Evolutionary conservation across 2,888 invertebrate species (phyloP).

Genomic region (Papilio elwesi): DNA sequence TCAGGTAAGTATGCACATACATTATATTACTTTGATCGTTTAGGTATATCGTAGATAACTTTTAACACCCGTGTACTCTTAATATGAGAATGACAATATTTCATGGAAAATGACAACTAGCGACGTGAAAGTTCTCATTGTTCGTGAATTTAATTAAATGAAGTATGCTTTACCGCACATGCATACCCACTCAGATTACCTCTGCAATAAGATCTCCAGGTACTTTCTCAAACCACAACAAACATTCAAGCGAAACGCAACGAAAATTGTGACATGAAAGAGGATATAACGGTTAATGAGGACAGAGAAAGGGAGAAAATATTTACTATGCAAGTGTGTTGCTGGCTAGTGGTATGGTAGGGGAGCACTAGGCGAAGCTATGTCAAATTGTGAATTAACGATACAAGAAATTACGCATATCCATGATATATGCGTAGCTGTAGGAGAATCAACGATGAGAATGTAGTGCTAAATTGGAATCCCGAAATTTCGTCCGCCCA

Average conservation of each 20-base stretch:
- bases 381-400: neutral
- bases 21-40: too few relatives aligned
- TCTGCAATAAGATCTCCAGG: neutral
- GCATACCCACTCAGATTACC: neutral
- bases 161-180: neutral
- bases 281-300: constrained; percentile 14
- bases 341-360: neutral
- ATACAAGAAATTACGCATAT: too few relatives aligned
- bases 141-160: neutral
- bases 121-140: too few relatives aligned
- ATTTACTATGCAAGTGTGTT: neutral
- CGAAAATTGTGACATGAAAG: constrained; percentile 5
- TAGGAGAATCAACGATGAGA: too few relatives aligned
- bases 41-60: too few relatives aligned
- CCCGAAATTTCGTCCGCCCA: too few relatives aligned
- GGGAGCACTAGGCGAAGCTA: neutral
- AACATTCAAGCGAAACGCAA: neutral
- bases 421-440: too few relatives aligned
- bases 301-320: constrained; percentile 15
- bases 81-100: too few relatives aligned
- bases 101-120: too few relatives aligned
- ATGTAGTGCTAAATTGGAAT: too few relatives aligned
- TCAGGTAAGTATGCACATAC: too few relatives aligned
- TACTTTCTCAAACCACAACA: constrained; percentile 11
- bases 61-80: too few relatives aligned